These are phyloP conservation scores for Meliscaeva auricollis DNA, from an alignment of 2,888 invertebrate species.

Conservation along the genomic window DNA sequence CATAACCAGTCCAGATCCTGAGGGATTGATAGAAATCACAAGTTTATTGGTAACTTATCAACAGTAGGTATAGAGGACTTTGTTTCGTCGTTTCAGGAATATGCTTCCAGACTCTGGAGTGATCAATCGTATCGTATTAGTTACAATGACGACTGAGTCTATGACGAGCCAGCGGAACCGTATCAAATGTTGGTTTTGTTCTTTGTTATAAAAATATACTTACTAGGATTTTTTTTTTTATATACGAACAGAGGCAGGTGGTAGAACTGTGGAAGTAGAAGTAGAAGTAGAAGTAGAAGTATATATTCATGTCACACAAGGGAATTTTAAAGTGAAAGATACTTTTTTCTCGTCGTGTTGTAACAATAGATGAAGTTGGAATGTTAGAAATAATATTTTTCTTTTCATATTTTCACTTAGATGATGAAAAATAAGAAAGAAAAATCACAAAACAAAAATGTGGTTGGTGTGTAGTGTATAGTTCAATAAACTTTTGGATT, in stretches of 20 bases:
- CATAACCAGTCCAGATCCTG: conserved; percentile 1
- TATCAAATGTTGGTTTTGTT: conserved; percentile 7
- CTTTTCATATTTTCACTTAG: conserved; percentile 30
- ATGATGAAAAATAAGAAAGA: not conserved
- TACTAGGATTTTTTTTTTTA: not conserved
- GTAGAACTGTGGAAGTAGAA: not conserved
- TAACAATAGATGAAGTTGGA: conserved; percentile 45
- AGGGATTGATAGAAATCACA: conserved; percentile 21
- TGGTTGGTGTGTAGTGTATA: not conserved
- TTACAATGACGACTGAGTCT: conserved; percentile 37
- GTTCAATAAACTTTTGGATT: conserved; percentile 62
- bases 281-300: no score
- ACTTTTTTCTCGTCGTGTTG: not conserved
- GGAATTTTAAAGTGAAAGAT: conserved; percentile 29
- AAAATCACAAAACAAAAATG: not conserved
- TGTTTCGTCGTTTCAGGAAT: not conserved
- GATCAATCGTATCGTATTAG: conserved; percentile 63
- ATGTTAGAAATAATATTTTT: conserved; percentile 31
- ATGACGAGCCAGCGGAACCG: conserved; percentile 26
- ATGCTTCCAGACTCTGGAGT: conserved; percentile 31
- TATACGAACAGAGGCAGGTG: conserved; percentile 37
- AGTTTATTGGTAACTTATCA: conserved; percentile 64
- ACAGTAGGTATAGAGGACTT: conserved; percentile 28
- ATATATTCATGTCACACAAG: conserved; percentile 54
- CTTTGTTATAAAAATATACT: not conserved